Conservation (phyloP, 2,113 vertebrate species). For the Sprattus sprattus region DNA sequence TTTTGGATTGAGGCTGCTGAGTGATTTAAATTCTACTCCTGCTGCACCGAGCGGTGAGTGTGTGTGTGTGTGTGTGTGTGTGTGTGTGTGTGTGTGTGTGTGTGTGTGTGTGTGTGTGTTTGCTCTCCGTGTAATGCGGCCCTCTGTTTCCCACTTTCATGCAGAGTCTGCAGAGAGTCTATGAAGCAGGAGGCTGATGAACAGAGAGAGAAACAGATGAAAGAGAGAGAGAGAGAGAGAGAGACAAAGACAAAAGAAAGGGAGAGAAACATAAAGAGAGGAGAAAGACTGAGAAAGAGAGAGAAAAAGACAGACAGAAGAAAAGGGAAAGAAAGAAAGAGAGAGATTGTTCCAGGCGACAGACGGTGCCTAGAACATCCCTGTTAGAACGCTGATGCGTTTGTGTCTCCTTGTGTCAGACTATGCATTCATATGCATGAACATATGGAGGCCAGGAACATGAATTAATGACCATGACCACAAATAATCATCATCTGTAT, state of each 20-base stretch:
- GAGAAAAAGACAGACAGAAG: not conserved
- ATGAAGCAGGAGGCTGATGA: not conserved
- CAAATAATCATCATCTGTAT: not conserved
- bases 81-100: not conserved
- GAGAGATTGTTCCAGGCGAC: not conserved
- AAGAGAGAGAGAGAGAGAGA: not conserved
- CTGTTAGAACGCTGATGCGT: not conserved
- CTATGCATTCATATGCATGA: not conserved
- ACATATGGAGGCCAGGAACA: not conserved
- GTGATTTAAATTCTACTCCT: not conserved
- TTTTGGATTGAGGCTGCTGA: not conserved
- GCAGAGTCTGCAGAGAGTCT: not conserved
- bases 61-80: not conserved
- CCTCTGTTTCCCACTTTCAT: not conserved
- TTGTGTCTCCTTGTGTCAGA: not conserved
- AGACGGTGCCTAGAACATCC: not conserved
- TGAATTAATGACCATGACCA: not conserved
- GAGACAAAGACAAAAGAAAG: not conserved
- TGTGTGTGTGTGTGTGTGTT: not conserved
- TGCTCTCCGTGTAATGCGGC: not conserved
- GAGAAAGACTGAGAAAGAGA: not conserved
- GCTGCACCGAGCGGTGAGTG: not conserved
- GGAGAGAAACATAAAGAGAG: not conserved
- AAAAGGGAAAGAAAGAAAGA: not conserved
- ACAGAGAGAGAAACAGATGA: not conserved